A percentile compares a stretch with the other conserved stretches of the same genome.
Evolutionary conservation across 1,140 invertebrate genomes (phyloP).

Genomic region (Zaprionus nigranus): DNA sequence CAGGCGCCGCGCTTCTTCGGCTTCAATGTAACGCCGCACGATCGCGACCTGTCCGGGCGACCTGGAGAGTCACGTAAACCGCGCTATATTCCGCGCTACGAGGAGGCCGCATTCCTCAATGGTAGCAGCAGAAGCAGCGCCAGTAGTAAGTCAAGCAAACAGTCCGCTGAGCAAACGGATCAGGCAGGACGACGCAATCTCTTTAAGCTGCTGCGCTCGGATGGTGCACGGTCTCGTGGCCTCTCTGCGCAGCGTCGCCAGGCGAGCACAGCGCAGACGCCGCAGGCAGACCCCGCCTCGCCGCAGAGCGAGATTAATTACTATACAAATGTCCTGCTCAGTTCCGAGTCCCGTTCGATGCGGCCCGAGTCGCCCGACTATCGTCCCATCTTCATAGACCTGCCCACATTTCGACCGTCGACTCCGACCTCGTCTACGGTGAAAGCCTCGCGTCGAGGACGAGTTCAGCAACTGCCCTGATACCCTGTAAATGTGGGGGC

Average conservation of each 20-base stretch:
- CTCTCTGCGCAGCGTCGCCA: constrained; percentile 44
- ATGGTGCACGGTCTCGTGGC: constrained; percentile 23
- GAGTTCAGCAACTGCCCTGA: constrained; percentile 29
- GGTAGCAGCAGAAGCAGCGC: constrained; percentile 29
- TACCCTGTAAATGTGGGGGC: background rate
- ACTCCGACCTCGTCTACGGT: constrained; percentile 22
- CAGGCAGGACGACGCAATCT: constrained; percentile 59
- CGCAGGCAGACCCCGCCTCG: background rate
- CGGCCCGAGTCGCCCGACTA: constrained; percentile 73
- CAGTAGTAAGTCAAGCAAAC: background rate
- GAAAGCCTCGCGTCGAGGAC: constrained; percentile 31
- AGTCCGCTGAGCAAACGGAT: constrained; percentile 23
- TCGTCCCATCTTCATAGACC: constrained; percentile 73
- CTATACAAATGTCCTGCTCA: constrained; percentile 69
- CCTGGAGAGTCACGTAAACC: constrained; percentile 65
- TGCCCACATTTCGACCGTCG: constrained; percentile 77
- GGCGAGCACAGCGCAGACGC: background rate
- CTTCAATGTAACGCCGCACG: constrained; percentile 81
- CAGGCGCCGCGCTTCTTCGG: constrained; percentile 89
- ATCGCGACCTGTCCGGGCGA: constrained; percentile 33
- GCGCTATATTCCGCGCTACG: constrained; percentile 82
- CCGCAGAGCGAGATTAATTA: constrained; percentile 61
- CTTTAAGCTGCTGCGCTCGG: constrained; percentile 58
- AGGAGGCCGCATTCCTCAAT: constrained; percentile 66
- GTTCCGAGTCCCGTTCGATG: constrained; percentile 67